Evolutionary conservation across 2,888 invertebrate genomes (phyloP).

Genomic region (Eupithecia inturbata): DNA sequence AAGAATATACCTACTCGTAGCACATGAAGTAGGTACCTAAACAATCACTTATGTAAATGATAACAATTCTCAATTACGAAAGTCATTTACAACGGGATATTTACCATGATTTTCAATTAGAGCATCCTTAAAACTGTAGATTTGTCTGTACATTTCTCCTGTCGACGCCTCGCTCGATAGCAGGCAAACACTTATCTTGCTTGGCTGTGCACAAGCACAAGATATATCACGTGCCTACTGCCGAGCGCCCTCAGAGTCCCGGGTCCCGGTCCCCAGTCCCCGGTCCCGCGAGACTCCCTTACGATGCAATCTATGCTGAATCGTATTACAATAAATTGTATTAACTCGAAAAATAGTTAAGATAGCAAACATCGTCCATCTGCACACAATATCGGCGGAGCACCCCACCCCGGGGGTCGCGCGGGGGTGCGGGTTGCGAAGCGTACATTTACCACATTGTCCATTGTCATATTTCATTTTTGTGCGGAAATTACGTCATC

Average conservation of each 20-base stretch:
- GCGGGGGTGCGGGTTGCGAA: slow-evolving; percentile 49
- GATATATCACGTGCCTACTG: not conserved
- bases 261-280: not conserved
- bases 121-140: too few relatives aligned
- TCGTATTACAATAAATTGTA: slow-evolving; percentile 85
- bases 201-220: too few relatives aligned
- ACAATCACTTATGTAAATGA: too few relatives aligned
- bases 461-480: slow-evolving; percentile 72
- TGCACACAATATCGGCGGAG: slow-evolving; percentile 74
- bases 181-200: too few relatives aligned
- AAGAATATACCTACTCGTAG: too few relatives aligned
- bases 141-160: too few relatives aligned
- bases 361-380: slow-evolving; percentile 84
- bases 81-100: too few relatives aligned
- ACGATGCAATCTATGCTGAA: slow-evolving; percentile 84
- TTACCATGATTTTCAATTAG: too few relatives aligned
- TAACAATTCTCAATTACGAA: too few relatives aligned
- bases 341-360: slow-evolving; percentile 83
- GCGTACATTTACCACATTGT: slow-evolving; percentile 72
- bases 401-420: slow-evolving; percentile 60
- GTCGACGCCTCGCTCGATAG: too few relatives aligned
- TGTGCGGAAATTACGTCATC: slow-evolving; percentile 77
- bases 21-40: too few relatives aligned
- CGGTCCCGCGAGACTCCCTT: slow-evolving; percentile 76
- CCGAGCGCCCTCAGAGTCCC: not conserved